These are phyloP conservation scores for Galleria mellonella DNA, from an alignment of 1,140 invertebrate genomes.

Conservation along the genomic window DNA sequence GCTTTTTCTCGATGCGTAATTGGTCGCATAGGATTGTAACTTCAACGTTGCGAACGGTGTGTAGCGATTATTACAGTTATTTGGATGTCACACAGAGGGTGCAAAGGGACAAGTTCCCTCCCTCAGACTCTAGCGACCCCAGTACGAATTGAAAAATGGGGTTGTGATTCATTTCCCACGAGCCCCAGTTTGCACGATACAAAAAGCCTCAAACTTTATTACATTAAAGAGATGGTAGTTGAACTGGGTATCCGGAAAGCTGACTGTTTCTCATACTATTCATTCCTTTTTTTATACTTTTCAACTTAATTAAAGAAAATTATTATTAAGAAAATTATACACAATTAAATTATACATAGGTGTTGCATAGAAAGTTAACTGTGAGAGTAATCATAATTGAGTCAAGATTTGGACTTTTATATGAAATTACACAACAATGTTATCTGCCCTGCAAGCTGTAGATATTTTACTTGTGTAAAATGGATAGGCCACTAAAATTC, in stretches of 20 bases:
- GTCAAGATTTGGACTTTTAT: no score
- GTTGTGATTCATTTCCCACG: conserved; percentile 72
- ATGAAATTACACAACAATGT: no score
- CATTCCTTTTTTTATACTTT: not conserved
- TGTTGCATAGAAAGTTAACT: no score
- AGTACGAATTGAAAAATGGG: conserved; percentile 64
- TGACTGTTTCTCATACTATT: conserved; percentile 19
- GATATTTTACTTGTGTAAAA: no score
- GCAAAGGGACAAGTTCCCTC: conserved; percentile 45
- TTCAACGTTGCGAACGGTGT: conserved; percentile 20
- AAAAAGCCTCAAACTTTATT: conserved; percentile 52
- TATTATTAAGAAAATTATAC: no score
- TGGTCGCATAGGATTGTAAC: no score
- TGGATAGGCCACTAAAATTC: no score
- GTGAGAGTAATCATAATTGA: no score
- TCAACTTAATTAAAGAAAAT: no score
- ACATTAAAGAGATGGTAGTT: conserved; percentile 23
- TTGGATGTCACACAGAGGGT: conserved; percentile 58
- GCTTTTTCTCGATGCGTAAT: no score
- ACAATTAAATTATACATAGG: no score
- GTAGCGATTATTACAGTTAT: conserved; percentile 62
- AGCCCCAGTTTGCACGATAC: conserved; percentile 39
- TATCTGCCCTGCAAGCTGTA: no score
- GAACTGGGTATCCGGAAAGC: conserved; percentile 9
- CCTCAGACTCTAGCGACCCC: conserved; percentile 46